Evolutionary conservation across 2,113 vertebrate genomes (phyloP).

Genomic region (Sander vitreus): DNA sequence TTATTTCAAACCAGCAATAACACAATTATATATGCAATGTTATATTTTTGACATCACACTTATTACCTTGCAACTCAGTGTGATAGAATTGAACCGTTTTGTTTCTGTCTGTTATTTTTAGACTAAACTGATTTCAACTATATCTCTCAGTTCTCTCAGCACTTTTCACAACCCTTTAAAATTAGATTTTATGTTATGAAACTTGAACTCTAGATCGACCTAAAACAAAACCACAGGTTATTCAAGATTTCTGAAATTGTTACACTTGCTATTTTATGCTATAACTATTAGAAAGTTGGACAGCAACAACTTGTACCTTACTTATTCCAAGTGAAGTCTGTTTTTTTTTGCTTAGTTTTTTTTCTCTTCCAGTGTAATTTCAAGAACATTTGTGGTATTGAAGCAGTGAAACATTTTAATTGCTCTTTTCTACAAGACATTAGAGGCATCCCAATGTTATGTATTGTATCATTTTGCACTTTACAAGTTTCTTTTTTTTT

Average conservation of each 20-base stretch:
- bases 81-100: background rate
- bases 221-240: background rate
- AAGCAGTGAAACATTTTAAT: background rate
- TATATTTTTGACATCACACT: background rate
- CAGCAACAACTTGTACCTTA: background rate
- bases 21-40: background rate
- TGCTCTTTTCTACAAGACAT: background rate
- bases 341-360: constrained; percentile 7
- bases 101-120: background rate
- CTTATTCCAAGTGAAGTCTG: background rate
- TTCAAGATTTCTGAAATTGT: background rate
- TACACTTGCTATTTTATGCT: background rate
- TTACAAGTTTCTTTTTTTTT: background rate
- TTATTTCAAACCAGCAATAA: background rate
- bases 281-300: background rate
- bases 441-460: background rate
- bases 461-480: background rate
- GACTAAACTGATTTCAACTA: background rate
- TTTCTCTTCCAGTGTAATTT: background rate
- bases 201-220: background rate
- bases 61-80: background rate
- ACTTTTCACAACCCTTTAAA: background rate
- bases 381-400: background rate
- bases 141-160: background rate
- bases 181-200: background rate